Conservation (phyloP, 2,113 vertebrate genomes). For the Mormoops blainvillei region DNA sequence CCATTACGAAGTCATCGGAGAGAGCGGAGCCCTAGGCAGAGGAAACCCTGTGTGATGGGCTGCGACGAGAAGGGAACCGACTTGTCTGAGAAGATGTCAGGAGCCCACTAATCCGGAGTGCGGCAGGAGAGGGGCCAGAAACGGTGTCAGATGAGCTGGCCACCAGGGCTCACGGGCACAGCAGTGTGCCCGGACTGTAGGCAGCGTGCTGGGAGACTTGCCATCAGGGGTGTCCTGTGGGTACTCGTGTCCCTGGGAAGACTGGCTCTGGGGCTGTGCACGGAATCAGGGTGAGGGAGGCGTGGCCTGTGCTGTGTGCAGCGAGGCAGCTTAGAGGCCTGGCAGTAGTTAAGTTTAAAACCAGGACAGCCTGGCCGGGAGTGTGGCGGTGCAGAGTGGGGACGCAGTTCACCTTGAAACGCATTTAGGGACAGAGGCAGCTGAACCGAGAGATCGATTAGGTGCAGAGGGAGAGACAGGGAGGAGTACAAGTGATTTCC, state of each 20-base stretch:
- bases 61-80: not conserved
- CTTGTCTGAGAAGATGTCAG: not conserved
- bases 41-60: not conserved
- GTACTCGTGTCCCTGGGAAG: not conserved
- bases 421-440: not conserved
- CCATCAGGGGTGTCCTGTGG: not conserved
- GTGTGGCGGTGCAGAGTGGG: not conserved
- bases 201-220: not conserved
- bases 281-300: too few species aligned
- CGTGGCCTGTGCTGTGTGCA: too few species aligned
- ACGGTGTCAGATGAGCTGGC: too few species aligned
- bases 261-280: not conserved
- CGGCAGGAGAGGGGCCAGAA: too few species aligned
- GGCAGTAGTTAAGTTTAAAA: not conserved
- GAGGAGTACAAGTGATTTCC: not conserved
- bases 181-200: not conserved
- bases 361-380: not conserved
- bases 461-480: not conserved
- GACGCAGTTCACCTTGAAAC: not conserved
- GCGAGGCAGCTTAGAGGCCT: not conserved
- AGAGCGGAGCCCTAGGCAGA: not conserved
- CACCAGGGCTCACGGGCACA: not conserved
- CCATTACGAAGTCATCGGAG: not conserved
- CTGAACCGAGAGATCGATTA: not conserved
- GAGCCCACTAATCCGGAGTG: not conserved